Percentiles rank a stretch among this genome's conserved stretches.
phyloP scores from a whole-genome alignment of 2,888 invertebrate species.

The Epinotia brunnichana region DNA sequence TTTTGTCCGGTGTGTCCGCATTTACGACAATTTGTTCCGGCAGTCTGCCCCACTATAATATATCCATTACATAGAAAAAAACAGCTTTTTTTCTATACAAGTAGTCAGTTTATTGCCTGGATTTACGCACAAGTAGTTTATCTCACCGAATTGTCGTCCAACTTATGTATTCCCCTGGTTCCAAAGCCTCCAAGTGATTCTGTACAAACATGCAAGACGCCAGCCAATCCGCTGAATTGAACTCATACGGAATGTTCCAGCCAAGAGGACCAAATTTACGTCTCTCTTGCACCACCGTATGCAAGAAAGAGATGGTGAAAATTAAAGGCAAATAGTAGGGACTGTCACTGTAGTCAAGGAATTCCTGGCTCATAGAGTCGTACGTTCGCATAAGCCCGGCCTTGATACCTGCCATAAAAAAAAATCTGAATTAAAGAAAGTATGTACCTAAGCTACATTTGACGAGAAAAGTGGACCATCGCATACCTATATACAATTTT shows the following conservation, averaged over 20 bases:
- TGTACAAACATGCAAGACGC: slow-evolving; percentile 93
- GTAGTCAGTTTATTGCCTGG: too few species aligned
- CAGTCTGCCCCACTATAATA: too few species aligned
- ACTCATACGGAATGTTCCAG: slow-evolving; percentile 97
- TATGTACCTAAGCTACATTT: background rate
- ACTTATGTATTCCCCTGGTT: slow-evolving; percentile 89
- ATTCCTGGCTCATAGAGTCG: slow-evolving; percentile 91
- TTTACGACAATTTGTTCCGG: too few species aligned
- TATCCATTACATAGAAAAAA: too few species aligned
- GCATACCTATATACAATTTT: too few species aligned
- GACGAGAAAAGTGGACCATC: too few species aligned
- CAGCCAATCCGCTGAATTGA: slow-evolving; percentile 94
- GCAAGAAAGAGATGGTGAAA: slow-evolving; percentile 92
- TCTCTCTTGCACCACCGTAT: slow-evolving; percentile 93
- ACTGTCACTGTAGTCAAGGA: slow-evolving; percentile 91
- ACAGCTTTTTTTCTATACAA: too few species aligned
- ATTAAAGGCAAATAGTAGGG: slow-evolving; percentile 91
- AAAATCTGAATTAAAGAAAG: slow-evolving; percentile 9
- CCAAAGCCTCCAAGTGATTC: slow-evolving; percentile 92
- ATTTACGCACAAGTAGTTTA: too few species aligned
- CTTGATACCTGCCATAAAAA: slow-evolving; percentile 86
- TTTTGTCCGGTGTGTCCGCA: too few species aligned
- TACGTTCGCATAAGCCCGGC: slow-evolving; percentile 94
- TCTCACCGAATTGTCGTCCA: slow-evolving; percentile 89
- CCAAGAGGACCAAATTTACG: slow-evolving; percentile 94